These are phyloP conservation scores for Sylvia atricapilla DNA, from an alignment of 2,113 vertebrate genomes.

Conservation along the genomic window DNA sequence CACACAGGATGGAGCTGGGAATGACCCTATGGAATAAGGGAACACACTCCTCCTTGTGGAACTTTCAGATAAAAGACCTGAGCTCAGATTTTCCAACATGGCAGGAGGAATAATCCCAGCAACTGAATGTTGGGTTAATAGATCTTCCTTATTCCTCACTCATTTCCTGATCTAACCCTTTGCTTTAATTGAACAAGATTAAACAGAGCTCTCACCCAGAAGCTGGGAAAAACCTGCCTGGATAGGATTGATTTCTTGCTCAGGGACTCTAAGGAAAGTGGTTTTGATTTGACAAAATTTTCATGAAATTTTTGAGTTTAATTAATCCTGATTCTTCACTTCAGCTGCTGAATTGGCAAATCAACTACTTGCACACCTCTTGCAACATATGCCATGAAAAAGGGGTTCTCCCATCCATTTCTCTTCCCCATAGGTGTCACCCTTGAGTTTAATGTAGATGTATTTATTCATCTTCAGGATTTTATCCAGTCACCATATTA, in stretches of 20 bases:
- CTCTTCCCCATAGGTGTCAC: slow-evolving; percentile 28
- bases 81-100: background rate
- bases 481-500: background rate
- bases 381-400: rapidly evolving
- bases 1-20: background rate
- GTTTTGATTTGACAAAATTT: background rate
- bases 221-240: background rate
- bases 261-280: background rate
- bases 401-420: background rate
- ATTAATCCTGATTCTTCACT: background rate
- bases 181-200: background rate
- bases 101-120: background rate
- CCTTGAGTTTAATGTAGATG: background rate
- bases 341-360: background rate
- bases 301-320: background rate
- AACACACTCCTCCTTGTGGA: background rate
- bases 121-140: background rate
- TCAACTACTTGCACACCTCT: background rate
- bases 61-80: background rate
- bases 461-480: background rate
- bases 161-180: background rate
- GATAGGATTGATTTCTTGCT: background rate
- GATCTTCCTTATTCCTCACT: background rate
- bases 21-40: rapidly evolving
- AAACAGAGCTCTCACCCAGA: background rate